Evolutionary conservation across 2,113 vertebrate genomes (phyloP).

Genomic region (Grus americana): DNA sequence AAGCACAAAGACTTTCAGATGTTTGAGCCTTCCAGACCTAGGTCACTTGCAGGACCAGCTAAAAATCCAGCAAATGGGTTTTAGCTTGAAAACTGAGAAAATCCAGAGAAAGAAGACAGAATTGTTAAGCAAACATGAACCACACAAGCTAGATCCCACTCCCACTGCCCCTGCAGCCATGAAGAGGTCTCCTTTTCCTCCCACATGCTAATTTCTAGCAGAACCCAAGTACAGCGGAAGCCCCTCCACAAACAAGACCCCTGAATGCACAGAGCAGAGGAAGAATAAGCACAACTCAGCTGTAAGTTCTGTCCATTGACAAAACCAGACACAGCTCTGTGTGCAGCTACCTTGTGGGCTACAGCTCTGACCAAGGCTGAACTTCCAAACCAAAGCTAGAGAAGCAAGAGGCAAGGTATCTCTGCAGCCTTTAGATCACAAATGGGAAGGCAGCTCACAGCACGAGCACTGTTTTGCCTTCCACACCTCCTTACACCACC

Average conservation of each 20-base stretch:
- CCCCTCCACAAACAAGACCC: rapidly evolving
- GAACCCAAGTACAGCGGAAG: neutral
- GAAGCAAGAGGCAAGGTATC: neutral
- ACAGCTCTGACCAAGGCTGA: neutral
- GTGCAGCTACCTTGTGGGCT: neutral
- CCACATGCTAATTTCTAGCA: neutral
- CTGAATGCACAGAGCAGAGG: rapidly evolving
- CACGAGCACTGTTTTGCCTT: neutral
- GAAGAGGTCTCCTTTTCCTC: neutral
- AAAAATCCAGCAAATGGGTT: neutral
- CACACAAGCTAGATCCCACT: neutral
- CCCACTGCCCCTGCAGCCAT: neutral
- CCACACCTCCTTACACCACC: neutral
- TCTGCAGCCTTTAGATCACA: neutral
- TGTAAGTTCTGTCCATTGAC: neutral
- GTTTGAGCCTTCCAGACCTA: neutral
- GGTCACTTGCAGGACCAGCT: neutral
- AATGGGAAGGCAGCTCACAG: neutral
- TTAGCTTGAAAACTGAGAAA: neutral
- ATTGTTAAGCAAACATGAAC: neutral
- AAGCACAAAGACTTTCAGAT: neutral
- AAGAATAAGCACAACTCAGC: neutral
- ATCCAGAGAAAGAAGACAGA: neutral
- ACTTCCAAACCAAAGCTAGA: neutral
- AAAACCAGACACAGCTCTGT: neutral